phyloP scores from a whole-genome alignment of 2,113 vertebrate genomes.

The Prunella fulvescens region DNA sequence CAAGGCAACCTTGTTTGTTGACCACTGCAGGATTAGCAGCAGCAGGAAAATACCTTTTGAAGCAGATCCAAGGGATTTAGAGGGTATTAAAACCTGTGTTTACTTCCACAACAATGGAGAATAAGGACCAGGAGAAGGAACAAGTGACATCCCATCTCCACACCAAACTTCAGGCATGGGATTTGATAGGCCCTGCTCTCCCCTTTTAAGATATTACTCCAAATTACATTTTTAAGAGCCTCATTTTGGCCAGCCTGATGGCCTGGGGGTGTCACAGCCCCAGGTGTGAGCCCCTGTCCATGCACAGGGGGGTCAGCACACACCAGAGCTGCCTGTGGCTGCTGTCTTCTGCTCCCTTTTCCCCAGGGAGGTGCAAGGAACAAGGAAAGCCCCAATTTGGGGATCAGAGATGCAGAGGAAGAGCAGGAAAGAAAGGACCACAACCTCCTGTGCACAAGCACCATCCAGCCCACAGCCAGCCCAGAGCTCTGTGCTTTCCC shows the following conservation, averaged over 20 bases:
- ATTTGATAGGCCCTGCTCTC: not conserved
- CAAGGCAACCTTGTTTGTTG: not conserved
- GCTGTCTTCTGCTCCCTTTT: not conserved
- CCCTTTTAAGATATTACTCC: not conserved
- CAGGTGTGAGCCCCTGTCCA: not conserved
- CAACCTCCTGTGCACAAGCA: accelerated
- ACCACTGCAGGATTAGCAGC: not conserved
- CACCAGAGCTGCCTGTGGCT: not conserved
- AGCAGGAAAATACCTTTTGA: not conserved
- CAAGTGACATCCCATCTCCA: not conserved
- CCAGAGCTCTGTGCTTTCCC: not conserved
- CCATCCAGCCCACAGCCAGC: not conserved
- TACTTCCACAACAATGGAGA: not conserved
- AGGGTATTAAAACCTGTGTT: not conserved
- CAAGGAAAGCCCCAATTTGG: accelerated
- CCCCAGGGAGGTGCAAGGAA: no score
- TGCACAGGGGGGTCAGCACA: accelerated
- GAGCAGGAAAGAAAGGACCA: not conserved
- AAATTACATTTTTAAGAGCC: not conserved
- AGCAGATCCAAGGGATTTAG: not conserved
- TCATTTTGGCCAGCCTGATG: not conserved
- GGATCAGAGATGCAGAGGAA: accelerated
- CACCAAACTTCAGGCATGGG: not conserved
- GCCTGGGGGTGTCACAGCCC: not conserved
- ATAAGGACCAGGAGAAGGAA: not conserved